A percentile compares a stretch with the other conserved stretches of the same genome.
These are phyloP conservation scores for Calameuta filiformis DNA, from an alignment of 2,888 invertebrate species.

Conservation along the genomic window DNA sequence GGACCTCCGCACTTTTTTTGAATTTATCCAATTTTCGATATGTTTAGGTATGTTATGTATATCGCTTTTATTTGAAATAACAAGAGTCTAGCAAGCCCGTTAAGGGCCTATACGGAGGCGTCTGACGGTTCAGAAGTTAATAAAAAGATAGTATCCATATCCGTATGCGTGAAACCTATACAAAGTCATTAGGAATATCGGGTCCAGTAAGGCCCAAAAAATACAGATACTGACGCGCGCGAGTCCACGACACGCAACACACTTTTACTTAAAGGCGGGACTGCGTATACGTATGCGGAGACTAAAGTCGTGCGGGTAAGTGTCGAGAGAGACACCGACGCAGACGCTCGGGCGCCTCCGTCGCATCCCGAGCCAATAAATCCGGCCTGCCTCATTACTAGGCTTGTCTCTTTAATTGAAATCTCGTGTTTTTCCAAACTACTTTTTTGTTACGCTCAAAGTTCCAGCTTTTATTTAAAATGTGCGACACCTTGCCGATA, in stretches of 20 bases:
- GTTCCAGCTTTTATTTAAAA: constrained; percentile 51
- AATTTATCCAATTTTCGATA: too few species aligned
- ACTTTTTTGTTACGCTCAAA: constrained; percentile 20
- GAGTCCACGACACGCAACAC: neutral
- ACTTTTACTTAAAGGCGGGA: too few species aligned
- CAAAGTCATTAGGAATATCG: too few species aligned
- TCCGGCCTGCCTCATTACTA: constrained; percentile 68
- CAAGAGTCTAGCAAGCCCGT: too few species aligned
- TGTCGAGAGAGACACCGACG: constrained; percentile 28
- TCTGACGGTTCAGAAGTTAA: too few species aligned
- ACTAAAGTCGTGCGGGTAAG: neutral
- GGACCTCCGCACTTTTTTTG: neutral
- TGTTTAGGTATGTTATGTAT: too few species aligned
- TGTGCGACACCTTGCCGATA: constrained; percentile 52
- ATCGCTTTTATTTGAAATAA: too few species aligned
- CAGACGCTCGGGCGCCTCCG: constrained; percentile 50
- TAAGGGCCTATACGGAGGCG: too few species aligned
- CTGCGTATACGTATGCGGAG: too few species aligned
- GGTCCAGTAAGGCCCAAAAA: neutral
- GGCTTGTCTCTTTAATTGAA: constrained; percentile 73
- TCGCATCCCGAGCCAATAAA: constrained; percentile 54
- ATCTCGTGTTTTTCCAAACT: constrained; percentile 69
- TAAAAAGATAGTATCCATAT: too few species aligned
- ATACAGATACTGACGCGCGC: neutral
- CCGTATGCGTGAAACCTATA: too few species aligned